These are phyloP conservation scores for Hemibagrus wyckioides DNA, from an alignment of 2,113 vertebrate genomes.

Conservation along the genomic window DNA sequence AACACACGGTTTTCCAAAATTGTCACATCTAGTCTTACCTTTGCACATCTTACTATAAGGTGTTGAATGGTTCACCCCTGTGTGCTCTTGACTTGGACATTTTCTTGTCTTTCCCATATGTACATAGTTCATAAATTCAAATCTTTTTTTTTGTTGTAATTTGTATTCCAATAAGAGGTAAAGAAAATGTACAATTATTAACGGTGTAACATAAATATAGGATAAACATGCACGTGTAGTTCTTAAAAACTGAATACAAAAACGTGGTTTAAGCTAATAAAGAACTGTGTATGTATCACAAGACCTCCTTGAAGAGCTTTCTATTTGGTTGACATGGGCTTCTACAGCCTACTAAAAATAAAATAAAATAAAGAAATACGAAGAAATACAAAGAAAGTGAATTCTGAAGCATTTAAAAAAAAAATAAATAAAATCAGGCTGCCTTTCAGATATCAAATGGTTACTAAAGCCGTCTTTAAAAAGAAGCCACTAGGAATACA, in stretches of 20 bases:
- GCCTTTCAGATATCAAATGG: constrained; percentile 48
- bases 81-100: neutral
- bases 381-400: constrained; percentile 27
- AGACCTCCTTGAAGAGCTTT: constrained; percentile 30
- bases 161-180: constrained; percentile 70
- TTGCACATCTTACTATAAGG: neutral
- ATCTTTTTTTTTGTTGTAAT: constrained; percentile 54
- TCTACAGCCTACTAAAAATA: constrained; percentile 33
- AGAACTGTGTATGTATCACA: constrained; percentile 37
- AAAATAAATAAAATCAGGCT: constrained; percentile 49
- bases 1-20: neutral
- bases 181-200: constrained; percentile 52
- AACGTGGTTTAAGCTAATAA: constrained; percentile 53
- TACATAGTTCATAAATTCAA: neutral
- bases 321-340: constrained; percentile 41
- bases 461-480: constrained; percentile 54
- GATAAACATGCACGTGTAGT: constrained; percentile 63
- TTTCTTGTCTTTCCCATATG: neutral
- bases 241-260: constrained; percentile 51
- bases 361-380: constrained; percentile 5
- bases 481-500: constrained; percentile 60
- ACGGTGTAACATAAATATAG: constrained; percentile 55
- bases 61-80: neutral
- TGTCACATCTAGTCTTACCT: neutral
- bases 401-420: constrained; percentile 46